phyloP scores from a whole-genome alignment of 2,888 invertebrate genomes.

The Eucera pruinosa region DNA sequence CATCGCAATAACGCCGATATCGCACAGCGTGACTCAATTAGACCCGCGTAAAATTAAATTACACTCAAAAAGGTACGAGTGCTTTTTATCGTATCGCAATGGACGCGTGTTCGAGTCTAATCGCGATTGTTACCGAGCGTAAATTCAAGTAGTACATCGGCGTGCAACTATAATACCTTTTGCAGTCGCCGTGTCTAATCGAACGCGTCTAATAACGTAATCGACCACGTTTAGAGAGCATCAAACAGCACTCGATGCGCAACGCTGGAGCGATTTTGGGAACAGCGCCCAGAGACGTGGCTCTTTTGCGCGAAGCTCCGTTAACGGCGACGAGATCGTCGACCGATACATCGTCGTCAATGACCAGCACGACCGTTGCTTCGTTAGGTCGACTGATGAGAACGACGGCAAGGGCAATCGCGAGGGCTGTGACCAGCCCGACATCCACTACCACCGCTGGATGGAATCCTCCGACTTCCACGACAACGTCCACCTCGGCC shows the following conservation, averaged over 20 bases:
- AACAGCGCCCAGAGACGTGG: conserved; percentile 87
- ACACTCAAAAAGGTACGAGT: too few relatives aligned
- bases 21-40: too few relatives aligned
- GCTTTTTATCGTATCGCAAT: too few relatives aligned
- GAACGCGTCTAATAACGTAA: not conserved
- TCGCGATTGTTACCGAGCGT: too few relatives aligned
- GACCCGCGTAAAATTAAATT: too few relatives aligned
- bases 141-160: too few relatives aligned
- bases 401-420: conserved; percentile 80
- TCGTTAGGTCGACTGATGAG: conserved; percentile 78
- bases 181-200: not conserved
- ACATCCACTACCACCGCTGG: conserved; percentile 84
- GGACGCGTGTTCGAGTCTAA: too few relatives aligned
- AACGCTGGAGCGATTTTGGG: conserved; percentile 90
- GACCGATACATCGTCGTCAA: conserved; percentile 84
- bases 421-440: conserved; percentile 84
- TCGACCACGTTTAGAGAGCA: conserved; percentile 84
- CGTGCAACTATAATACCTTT: too few relatives aligned
- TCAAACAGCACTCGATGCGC: conserved; percentile 90
- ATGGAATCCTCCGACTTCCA: conserved; percentile 78
- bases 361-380: conserved; percentile 85
- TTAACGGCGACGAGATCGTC: conserved; percentile 78
- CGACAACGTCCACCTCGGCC: conserved; percentile 74
- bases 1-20: too few relatives aligned
- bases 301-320: conserved; percentile 85